Base-by-base conservation (phyloP, 2,797 vertebrate genomes). In the Natrix natrix region DNA sequence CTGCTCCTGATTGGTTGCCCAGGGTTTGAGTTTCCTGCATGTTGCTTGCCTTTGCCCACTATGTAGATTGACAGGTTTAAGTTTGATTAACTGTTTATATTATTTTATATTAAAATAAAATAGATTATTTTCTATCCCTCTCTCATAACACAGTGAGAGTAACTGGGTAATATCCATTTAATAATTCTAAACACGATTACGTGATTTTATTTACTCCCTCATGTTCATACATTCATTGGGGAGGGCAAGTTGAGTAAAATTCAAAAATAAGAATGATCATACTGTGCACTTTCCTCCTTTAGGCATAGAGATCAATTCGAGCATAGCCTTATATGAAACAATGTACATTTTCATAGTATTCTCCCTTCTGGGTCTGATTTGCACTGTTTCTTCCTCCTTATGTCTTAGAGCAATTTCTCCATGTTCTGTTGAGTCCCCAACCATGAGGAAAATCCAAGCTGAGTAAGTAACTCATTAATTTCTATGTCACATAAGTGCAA, bases 381-480 rank as follows among this genome's bases (percentile, higher is more conserved):
- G n/a, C 87, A 24, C 28, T 60, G 61, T 94, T 94, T 92, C 95
- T 92, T 92, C 88, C 59, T 54, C 1, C 93, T 94, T 92, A 55
- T 95, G 43, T 11, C 88, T 93, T 95, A 98, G 97, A 28, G 91
- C 95, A 43, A 24, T 92, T 7, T 93, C 93, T 0, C 8, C 56
- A 5, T 94, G 57, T 95, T 78, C 94, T 83, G 69, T 69, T 90
- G 92, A 93, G 43, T 91, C 88, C 91, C 94, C 96, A 93, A 26
- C 91, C 66, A 91, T 93, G 92, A 97, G 90, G 69, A 96, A 91
- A 91, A 13, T 92, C 0, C 32, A 95, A 54, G 92, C 95, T 78
- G 96, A 97, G 98, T 98, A 97, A 97, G 98, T 96, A 92, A 63
- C 12, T 0, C 93, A 95, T 94, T 88, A 43, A 89, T 26, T 93